Base-by-base conservation (phyloP, 2,888 invertebrate genomes). In the Agrotis ipsilon region DNA sequence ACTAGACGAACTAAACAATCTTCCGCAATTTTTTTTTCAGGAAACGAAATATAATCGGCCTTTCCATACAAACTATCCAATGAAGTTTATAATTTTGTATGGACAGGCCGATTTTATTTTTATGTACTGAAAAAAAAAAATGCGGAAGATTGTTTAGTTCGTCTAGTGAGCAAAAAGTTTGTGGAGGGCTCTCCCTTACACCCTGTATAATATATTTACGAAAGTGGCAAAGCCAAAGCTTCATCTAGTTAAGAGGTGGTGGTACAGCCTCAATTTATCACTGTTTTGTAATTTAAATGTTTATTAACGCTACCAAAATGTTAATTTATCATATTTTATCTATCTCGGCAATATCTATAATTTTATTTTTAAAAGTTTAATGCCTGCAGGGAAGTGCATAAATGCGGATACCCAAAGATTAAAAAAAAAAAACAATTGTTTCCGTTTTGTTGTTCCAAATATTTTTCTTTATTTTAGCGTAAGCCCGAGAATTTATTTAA, bases 301-400 rank as follows among this genome's bases (percentile, higher is more conserved):
- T 68, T 55, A 66, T 71, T 39, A n/a, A 72, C 55, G 52, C 45
- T 75, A 75, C 61, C 62, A 63, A 68, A 75, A 32, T 68, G 65
- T 80, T 75, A 16, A 49, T 68, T 60, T 72, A 39, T 71, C 55
- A 57, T 72, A 54, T 65, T 65, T 70, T 78, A 61, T 70, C 48
- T 70, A 48, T 75, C 82, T 79, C 80, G 83, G 82, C 74, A 74
- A 74, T 66, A 52, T 55, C 13, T 54, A 73, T 51, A 68, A 55
- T 70, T 77, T 67, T 76, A 71, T 74, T 81, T 75, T 80, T 73
- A 74, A 83, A 87, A 89, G 84, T 89, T 84, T 83, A 85, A 88
- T 91, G 88, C 82, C 84, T 82, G 91, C 92, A 94, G 89, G 95
- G 95, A 95, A 95, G 95, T 95, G 95, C 95, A 94, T 92, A 89